These are phyloP conservation scores for Campopleginae sp. DNA, from an alignment of 2,888 invertebrate species.

Conservation along the genomic window DNA sequence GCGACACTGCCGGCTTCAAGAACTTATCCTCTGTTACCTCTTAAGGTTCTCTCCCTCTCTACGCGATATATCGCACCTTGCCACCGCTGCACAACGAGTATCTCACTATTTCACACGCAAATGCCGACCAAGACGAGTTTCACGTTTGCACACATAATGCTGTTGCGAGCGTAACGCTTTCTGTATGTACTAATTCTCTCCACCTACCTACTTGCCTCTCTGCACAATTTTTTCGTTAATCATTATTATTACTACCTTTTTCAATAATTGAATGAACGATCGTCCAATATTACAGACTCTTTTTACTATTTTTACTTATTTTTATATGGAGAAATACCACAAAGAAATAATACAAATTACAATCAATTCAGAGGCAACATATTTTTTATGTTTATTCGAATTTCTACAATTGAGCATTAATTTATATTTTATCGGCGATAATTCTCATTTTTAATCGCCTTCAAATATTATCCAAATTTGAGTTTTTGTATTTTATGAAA, in stretches of 20 bases:
- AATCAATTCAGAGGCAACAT: background rate
- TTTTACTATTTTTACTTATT: background rate
- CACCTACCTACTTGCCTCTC: conserved; percentile 46
- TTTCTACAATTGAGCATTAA: no score
- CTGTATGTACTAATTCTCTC: conserved; percentile 41
- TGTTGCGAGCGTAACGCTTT: conserved; percentile 48
- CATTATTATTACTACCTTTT: conserved; percentile 4
- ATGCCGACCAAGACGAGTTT: conserved; percentile 48
- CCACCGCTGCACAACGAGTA: conserved; percentile 72
- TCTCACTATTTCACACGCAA: conserved; percentile 65
- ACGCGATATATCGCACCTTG: conserved; percentile 78
- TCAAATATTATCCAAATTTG: background rate
- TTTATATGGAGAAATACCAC: background rate
- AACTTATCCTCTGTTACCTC: conserved; percentile 33
- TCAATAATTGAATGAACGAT: background rate
- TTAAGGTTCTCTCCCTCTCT: conserved; percentile 46
- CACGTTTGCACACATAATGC: conserved; percentile 38
- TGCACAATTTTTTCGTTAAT: background rate
- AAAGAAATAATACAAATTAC: background rate
- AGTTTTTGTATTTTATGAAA: background rate
- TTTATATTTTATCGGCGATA: background rate
- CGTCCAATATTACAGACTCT: background rate
- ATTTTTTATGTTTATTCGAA: no score
- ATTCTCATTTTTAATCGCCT: background rate
- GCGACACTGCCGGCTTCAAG: conserved; percentile 47